phyloP scores from a whole-genome alignment of 2,113 vertebrate genomes.

The Nematolebias whitei region DNA sequence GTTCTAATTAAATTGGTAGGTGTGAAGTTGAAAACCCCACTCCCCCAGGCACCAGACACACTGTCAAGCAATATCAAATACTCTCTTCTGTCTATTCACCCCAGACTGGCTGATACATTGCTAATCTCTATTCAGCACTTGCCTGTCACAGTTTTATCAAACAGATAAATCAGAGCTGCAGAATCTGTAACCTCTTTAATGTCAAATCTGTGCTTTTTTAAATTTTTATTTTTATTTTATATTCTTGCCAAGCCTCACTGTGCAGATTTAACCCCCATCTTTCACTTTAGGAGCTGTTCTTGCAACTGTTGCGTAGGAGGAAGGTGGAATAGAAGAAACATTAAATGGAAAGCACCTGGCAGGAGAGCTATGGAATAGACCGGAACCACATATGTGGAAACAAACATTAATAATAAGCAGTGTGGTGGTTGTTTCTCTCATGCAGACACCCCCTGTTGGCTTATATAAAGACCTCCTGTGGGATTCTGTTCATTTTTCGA shows the following conservation, averaged over 20 bases:
- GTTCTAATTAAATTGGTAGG: constrained; percentile 13
- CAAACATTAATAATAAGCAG: constrained; percentile 71
- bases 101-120: constrained; percentile 4
- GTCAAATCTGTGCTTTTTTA: constrained; percentile 17
- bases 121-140: constrained; percentile 28
- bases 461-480: constrained; percentile 58
- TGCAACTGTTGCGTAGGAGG: constrained; percentile 27
- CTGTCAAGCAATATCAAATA: constrained; percentile 39
- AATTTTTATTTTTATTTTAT: no score
- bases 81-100: constrained; percentile 14
- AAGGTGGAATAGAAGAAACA: constrained; percentile 50
- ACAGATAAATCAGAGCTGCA: not conserved
- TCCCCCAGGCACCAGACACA: not conserved
- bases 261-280: constrained; percentile 12
- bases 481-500: constrained; percentile 68
- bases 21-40: constrained; percentile 8
- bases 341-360: constrained; percentile 75
- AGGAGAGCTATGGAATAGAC: constrained; percentile 79
- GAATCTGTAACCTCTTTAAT: constrained; percentile 30
- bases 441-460: constrained; percentile 10
- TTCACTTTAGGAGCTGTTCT: constrained; percentile 35
- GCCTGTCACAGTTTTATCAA: constrained; percentile 18
- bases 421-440: constrained; percentile 54
- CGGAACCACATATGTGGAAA: constrained; percentile 56
- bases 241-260: not conserved